Conservation (phyloP, 2,113 vertebrate genomes). For the Struthidea cinerea region DNA sequence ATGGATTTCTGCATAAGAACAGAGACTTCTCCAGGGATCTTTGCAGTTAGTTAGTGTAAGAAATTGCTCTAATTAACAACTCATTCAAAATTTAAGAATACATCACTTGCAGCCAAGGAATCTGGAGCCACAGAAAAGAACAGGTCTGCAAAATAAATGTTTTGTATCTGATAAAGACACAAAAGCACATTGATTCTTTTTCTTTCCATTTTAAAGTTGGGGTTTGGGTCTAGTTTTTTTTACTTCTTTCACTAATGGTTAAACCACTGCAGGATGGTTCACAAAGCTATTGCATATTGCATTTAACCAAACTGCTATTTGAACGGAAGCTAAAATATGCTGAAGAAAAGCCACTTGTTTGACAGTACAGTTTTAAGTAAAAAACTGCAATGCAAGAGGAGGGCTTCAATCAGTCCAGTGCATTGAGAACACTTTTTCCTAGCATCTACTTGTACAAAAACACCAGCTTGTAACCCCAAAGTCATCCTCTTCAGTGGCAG, state of each 20-base stretch:
- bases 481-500: not conserved
- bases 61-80: conserved; percentile 6
- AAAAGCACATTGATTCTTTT: not conserved
- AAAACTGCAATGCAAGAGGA: not conserved
- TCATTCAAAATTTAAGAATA: not conserved
- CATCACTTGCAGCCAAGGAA: not conserved
- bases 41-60: not conserved
- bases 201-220: not conserved
- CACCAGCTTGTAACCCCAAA: not conserved
- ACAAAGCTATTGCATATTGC: not conserved
- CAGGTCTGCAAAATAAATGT: not conserved
- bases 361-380: not conserved
- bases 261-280: not conserved
- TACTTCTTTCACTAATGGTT: not conserved
- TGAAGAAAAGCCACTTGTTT: not conserved
- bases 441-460: not conserved
- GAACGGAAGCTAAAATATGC: not conserved
- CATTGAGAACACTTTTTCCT: not conserved
- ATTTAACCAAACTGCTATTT: not conserved
- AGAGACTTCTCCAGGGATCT: not conserved
- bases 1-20: not conserved
- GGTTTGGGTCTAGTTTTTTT: not conserved
- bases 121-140: not conserved
- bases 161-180: not conserved
- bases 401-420: not conserved